These are phyloP conservation scores for Neotoma lepida DNA, from an alignment of 2,113 vertebrate genomes.

Conservation along the genomic window DNA sequence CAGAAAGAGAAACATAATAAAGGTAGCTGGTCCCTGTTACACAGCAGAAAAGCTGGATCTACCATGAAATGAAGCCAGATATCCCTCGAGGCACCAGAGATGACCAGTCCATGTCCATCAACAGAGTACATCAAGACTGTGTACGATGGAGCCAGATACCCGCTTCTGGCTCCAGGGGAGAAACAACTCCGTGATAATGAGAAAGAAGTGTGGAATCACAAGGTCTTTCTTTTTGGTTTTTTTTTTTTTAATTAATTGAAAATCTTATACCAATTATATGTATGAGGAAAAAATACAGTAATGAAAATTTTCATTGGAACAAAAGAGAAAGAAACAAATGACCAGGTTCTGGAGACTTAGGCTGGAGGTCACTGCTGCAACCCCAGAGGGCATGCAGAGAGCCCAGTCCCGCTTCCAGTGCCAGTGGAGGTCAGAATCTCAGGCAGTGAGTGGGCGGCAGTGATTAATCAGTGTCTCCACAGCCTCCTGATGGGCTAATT, in stretches of 20 bases:
- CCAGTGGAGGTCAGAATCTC: not conserved
- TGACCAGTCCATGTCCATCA: not conserved
- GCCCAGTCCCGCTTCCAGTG: not conserved
- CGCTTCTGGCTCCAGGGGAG: not conserved
- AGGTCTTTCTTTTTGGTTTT: not conserved
- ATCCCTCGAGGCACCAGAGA: not conserved
- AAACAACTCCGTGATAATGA: not conserved
- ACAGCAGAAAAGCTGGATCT: not conserved
- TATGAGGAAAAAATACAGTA: not conserved
- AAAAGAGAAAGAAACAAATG: not conserved
- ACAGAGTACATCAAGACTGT: accelerated
- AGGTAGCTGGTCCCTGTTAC: not conserved
- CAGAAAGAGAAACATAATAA: not conserved
- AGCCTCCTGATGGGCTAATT: accelerated
- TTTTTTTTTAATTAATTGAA: not conserved
- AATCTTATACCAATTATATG: not conserved
- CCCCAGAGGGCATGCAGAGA: accelerated
- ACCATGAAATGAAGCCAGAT: not conserved
- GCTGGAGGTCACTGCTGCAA: not conserved
- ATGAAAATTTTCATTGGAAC: not conserved
- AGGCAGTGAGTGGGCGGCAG: not conserved
- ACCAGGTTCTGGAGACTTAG: not conserved
- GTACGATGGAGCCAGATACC: accelerated
- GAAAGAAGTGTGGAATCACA: not conserved
- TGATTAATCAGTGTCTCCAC: not conserved